These are phyloP conservation scores for Nudaria mundana DNA, from an alignment of 2,888 invertebrate species.

Conservation along the genomic window DNA sequence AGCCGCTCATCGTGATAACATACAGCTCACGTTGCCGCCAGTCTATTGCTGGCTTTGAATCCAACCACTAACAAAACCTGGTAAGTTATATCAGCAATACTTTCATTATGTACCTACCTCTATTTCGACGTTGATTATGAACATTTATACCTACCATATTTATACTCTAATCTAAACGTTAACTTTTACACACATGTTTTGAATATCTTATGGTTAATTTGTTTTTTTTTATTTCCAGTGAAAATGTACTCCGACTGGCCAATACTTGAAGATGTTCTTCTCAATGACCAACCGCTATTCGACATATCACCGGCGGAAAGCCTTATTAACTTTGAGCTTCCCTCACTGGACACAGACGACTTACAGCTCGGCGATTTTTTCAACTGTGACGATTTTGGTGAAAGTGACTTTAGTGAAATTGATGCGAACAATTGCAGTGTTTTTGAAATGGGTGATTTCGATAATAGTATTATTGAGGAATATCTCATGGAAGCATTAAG, in stretches of 20 bases:
- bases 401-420: conserved; percentile 53
- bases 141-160: no score
- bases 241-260: conserved; percentile 63
- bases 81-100: not conserved
- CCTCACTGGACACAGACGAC: conserved; percentile 54
- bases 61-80: not conserved
- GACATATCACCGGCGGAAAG: conserved; percentile 72
- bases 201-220: not conserved
- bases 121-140: not conserved
- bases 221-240: conserved; percentile 41
- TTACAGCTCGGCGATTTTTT: conserved; percentile 67
- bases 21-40: conserved; percentile 14
- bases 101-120: not conserved
- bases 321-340: conserved; percentile 71
- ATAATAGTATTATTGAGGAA: conserved; percentile 66
- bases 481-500: conserved; percentile 62
- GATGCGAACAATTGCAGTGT: conserved; percentile 50
- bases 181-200: not conserved
- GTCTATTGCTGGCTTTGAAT: not conserved
- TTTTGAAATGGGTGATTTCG: conserved; percentile 69
- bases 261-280: conserved; percentile 57
- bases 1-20: conserved; percentile 41
- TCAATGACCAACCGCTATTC: conserved; percentile 64
- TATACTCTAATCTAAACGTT: no score
- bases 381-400: conserved; percentile 62